Base-by-base conservation (phyloP, 2,113 vertebrate species). In the Rhinolophus sinicus region DNA sequence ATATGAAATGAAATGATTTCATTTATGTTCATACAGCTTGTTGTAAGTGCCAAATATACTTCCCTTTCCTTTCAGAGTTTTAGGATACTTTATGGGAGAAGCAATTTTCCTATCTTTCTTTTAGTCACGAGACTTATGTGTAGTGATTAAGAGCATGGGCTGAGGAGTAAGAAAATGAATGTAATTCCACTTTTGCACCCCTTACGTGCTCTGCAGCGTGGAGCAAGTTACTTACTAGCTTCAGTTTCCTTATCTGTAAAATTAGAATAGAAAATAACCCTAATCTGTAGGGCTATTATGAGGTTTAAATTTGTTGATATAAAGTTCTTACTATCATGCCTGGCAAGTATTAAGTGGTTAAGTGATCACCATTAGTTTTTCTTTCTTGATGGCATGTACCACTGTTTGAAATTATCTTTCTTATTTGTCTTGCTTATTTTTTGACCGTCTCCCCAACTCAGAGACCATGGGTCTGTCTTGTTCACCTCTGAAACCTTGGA, bases 31-130 rank as follows among this genome's bases (percentile, higher is more conserved):
- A 6, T 44, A 30, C 58, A 33, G 18, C 95, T 93, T 78, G 50
- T 96, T 26, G 0, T 47, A 88, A 60, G 16, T 58, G 6, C 56
- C 38, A 85, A 24, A 77, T 19, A 47, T 30, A 33, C 8, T 95
- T 89, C 58, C 38, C 16, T 93, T 94, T 91, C 28, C 58, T 78
- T 82, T 88, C 50, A 88, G 72, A 82, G 52, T 70, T 80, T 82
- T 62, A 69, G 44, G 44, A 7, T 89, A 30, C 38, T 67, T 82
- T 18, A 80, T 22, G 8, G 76, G 50, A 70, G 85, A 85, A 91
- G 21, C 70, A 72, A 19, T 50, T 69, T 88, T 75, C 50, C 35
- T 67, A 13, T 77, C 33, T 88, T 47, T 40, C 18, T 90, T 30
- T 47, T 38, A 81, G 40, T 52, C 13, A 8, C 38, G 47, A 52